A percentile compares a stretch with the other conserved stretches of the same genome.
phyloP scores from a whole-genome alignment of 2,888 invertebrate genomes.

The Homarus gammarus region DNA sequence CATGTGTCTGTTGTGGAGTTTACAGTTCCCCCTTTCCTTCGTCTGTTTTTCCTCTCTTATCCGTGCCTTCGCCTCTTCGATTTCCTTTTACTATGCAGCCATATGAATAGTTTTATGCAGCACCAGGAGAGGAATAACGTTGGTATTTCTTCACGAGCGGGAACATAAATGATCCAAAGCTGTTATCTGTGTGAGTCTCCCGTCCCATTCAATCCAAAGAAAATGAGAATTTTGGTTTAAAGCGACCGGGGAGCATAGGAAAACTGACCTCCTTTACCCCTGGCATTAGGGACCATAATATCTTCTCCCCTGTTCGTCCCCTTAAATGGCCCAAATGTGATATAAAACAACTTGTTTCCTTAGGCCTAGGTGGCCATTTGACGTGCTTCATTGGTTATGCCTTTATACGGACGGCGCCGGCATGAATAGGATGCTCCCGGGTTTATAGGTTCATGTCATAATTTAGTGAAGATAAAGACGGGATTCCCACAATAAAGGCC shows the following conservation, averaged over 20 bases:
- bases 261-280: conserved; percentile 25
- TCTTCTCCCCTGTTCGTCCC: conserved; percentile 40
- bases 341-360: conserved; percentile 70
- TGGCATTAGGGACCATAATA: conserved; percentile 31
- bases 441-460: conserved; percentile 62
- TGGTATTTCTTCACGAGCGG: conserved; percentile 24
- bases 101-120: background rate
- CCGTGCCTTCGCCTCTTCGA: background rate
- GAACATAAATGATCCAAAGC: conserved; percentile 40
- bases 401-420: conserved; percentile 56
- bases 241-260: conserved; percentile 14
- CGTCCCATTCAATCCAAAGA: conserved; percentile 68
- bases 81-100: background rate
- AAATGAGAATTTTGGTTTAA: conserved; percentile 71
- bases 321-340: conserved; percentile 66
- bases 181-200: conserved; percentile 58
- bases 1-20: conserved; percentile 57
- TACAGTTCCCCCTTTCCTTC: conserved; percentile 43
- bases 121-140: conserved; percentile 11
- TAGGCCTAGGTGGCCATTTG: conserved; percentile 68
- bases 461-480: conserved; percentile 60
- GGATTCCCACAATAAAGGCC: conserved; percentile 67
- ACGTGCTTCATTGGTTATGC: conserved; percentile 66
- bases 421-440: conserved; percentile 66
- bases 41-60: background rate